phyloP scores from a whole-genome alignment of 2,113 vertebrate species.

The Castor canadensis region DNA sequence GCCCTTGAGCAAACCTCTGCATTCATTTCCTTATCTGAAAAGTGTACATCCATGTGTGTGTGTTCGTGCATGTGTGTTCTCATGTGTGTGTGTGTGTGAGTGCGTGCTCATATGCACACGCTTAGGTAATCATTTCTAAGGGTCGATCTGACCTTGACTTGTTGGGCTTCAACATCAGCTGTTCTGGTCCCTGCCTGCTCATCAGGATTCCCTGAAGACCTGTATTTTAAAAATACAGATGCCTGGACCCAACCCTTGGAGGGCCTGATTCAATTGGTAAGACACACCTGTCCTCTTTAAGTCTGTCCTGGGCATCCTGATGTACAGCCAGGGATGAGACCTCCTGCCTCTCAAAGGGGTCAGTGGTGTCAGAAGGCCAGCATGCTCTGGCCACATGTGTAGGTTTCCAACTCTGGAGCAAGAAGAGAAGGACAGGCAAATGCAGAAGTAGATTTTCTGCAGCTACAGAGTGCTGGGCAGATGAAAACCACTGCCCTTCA shows the following conservation, averaged over 20 bases:
- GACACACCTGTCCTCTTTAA: background rate
- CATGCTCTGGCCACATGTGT: background rate
- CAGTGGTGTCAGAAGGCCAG: background rate
- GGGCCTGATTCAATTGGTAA: background rate
- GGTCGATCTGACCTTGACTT: background rate
- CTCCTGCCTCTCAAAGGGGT: fast-evolving
- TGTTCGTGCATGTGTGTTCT: too few relatives aligned
- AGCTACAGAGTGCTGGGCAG: background rate
- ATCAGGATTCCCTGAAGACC: background rate
- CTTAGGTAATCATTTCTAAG: background rate
- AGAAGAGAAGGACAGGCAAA: background rate
- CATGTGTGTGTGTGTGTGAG: too few relatives aligned
- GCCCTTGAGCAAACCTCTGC: background rate
- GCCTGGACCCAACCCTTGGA: background rate
- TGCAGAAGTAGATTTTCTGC: background rate
- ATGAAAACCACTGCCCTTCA: background rate
- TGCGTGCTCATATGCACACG: too few relatives aligned
- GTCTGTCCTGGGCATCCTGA: background rate
- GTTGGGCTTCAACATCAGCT: background rate
- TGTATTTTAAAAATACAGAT: background rate
- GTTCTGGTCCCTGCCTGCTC: background rate
- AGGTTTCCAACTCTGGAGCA: background rate
- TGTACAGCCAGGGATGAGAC: background rate
- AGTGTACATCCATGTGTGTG: background rate
- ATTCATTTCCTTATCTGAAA: background rate